These are phyloP conservation scores for Rhyacophila brunnea DNA, from an alignment of 1,140 invertebrate genomes.

Conservation along the genomic window DNA sequence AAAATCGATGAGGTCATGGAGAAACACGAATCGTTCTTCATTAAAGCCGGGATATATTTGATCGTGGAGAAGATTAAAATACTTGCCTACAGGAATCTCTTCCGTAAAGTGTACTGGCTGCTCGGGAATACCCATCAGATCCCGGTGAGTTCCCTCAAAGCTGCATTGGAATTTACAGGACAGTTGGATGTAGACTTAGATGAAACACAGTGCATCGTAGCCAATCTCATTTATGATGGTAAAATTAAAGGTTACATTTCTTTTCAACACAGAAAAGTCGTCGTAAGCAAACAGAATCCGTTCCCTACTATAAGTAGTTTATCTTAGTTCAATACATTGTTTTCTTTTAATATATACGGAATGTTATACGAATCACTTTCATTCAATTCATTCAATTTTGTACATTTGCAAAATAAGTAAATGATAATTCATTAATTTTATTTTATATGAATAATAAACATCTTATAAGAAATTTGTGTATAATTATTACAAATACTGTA, in stretches of 20 bases:
- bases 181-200: conserved; percentile 87
- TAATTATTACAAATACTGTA: conserved; percentile 33
- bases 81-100: conserved; percentile 93
- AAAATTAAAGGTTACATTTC: conserved; percentile 98
- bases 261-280: conserved; percentile 93
- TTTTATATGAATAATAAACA: conserved; percentile 27
- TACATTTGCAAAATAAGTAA: conserved; percentile 10
- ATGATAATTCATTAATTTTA: conserved; percentile 13
- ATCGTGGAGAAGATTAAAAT: conserved; percentile 96
- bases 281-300: conserved; percentile 95
- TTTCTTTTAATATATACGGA: neutral
- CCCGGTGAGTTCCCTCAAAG: conserved; percentile 78
- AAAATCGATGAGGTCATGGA: conserved; percentile 83
- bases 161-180: conserved; percentile 76
- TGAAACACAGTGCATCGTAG: conserved; percentile 94
- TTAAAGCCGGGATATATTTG: conserved; percentile 92
- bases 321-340: conserved; percentile 38
- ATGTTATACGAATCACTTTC: conserved; percentile 9
- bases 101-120: conserved; percentile 86
- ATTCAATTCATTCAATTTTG: conserved; percentile 1
- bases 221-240: conserved; percentile 93
- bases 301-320: conserved; percentile 76
- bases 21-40: conserved; percentile 88
- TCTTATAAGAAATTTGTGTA: conserved; percentile 29
- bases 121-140: conserved; percentile 88